Conservation (phyloP, 2,797 vertebrate genomes). For the Masticophis lateralis region DNA sequence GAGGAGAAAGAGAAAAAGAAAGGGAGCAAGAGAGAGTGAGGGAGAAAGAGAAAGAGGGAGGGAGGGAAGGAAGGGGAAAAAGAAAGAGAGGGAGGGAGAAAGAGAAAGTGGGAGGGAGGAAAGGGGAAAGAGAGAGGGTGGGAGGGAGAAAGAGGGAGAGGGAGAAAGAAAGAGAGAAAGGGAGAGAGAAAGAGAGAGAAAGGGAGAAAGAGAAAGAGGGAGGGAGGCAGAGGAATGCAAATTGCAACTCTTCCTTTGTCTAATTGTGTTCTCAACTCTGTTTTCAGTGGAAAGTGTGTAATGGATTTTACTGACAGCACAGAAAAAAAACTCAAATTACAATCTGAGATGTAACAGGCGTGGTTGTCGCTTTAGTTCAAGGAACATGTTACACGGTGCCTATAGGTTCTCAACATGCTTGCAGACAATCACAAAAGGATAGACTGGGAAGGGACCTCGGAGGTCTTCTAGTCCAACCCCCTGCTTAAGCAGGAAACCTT, state of each 20-base stretch:
- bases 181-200: too few relatives aligned
- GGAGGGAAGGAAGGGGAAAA: too few relatives aligned
- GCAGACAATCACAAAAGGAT: not conserved
- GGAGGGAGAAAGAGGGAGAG: too few relatives aligned
- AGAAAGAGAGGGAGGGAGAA: accelerated
- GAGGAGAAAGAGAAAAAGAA: too few relatives aligned
- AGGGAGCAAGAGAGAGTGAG: too few relatives aligned
- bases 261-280: not conserved
- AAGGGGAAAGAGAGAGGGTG: too few relatives aligned
- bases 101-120: too few relatives aligned
- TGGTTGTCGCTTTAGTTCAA: not conserved
- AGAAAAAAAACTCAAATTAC: not conserved
- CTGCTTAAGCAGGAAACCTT: not conserved
- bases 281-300: not conserved
- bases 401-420: not conserved
- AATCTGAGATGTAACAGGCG: not conserved
- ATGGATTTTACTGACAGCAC: conserved; percentile 1
- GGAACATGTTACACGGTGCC: not conserved
- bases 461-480: not conserved
- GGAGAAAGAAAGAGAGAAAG: accelerated
- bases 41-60: too few relatives aligned
- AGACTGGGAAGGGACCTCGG: not conserved
- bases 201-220: too few relatives aligned
- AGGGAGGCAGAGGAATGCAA: conserved; percentile 39
- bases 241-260: conserved; percentile 21